Evolutionary conservation across 1,140 invertebrate species (phyloP), one percentile per base, ranked within the genome.

Genomic region (Neotoxoptera formosana): DNA sequence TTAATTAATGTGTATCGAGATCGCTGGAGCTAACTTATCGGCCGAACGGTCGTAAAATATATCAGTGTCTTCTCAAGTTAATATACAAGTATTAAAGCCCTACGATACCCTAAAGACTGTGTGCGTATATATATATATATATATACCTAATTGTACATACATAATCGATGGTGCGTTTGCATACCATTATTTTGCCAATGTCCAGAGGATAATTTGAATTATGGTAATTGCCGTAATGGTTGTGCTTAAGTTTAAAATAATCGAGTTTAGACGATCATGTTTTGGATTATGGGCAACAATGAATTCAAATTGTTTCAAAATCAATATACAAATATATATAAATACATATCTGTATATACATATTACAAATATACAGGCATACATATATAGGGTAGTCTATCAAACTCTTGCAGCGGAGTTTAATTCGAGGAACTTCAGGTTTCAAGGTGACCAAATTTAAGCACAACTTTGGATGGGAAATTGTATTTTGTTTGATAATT

Each of bases 121-220:
- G 45, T 20, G 30, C 2, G 20, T 51, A 1, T 51, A 30, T 21
- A 30, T 41, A n/a, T 47, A n/a, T 30, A 48, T 45, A 45, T 88
- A 76, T 76, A 76, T 34, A 76, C 14, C 11, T n/a, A n/a, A 76
- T 76, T n/a, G 25, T 47, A 90, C 84, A 88, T 34, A 88, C 8
- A 89, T 89, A 56, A 56, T 89, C 88, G 48, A 89, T 89, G 53
- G 34, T 53, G 51, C 48, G 88, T 56, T 41, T 89, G 88, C 51
- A 89, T 56, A 56, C 48, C 48, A 89, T 89, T 89, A 89, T 89
- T 87, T 53, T 36, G 88, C 88, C 88, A 25, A 89, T 89, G 88
- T 89, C 88, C 88, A 89, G 88, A 89, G 88, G 88, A 89, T 56
- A 89, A 89, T 89, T 89, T 89, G 88, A 89, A 89, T 89, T 89